Percentiles rank a stretch among this genome's conserved stretches.
Conservation (phyloP, 2,113 vertebrate species). For the Emydura subglobosa region DNA sequence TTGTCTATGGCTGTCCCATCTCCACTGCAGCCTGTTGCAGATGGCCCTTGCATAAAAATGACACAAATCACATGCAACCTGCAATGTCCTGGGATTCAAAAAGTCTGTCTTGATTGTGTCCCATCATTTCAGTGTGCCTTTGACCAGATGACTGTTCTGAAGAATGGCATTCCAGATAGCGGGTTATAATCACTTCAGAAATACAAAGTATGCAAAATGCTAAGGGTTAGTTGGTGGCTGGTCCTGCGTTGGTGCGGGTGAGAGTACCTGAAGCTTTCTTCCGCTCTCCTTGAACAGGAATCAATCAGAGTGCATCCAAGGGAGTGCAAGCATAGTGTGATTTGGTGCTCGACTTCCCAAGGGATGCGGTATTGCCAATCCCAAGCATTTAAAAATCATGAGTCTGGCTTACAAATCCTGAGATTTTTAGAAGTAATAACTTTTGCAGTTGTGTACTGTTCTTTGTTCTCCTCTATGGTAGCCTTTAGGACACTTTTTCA, state of each 20-base stretch:
- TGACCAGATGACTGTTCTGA: neutral
- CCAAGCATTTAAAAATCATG: neutral
- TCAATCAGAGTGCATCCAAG: no score
- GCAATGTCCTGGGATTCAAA: neutral
- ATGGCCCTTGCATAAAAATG: neutral
- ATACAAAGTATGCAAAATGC: neutral
- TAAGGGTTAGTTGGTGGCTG: neutral
- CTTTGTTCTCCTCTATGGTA: neutral
- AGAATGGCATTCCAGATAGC: neutral
- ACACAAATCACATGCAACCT: neutral
- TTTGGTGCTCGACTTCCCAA: neutral
- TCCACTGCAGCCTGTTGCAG: neutral
- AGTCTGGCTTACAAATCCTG: neutral
- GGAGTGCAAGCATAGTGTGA: no score
- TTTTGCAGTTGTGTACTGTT: neutral
- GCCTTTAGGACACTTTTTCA: neutral
- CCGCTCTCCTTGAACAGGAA: no score
- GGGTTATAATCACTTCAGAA: no score
- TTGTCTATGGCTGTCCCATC: neutral
- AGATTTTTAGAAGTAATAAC: neutral
- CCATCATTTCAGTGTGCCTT: neutral
- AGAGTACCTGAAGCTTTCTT: no score
- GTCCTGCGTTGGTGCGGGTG: no score
- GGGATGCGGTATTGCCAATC: neutral
- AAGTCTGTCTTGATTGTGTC: neutral